Evolutionary conservation across 2,888 invertebrate genomes (phyloP), one percentile per base, ranked within the genome.

Genomic region (Griposia aprilina): DNA sequence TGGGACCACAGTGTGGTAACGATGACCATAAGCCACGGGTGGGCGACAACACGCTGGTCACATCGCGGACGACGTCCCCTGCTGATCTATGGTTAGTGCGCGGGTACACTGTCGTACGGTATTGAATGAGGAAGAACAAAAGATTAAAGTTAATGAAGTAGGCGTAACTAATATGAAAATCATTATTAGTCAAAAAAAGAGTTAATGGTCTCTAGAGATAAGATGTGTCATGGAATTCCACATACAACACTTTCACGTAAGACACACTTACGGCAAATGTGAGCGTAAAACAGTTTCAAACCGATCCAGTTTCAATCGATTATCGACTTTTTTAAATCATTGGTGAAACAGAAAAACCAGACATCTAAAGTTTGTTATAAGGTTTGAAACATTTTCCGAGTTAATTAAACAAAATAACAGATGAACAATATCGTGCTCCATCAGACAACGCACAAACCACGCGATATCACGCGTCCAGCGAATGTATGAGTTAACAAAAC

Each of bases 381-480:
- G 13, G 55, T 62, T 36, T 63, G 7, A 23, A n/a, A n/a, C 2
- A 17, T 17, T 65, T 65, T 10, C 15, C 13, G 11, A 20, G 45
- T 26, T 67, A 26, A 23, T 45, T 11, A 20, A 15, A 48, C 5
- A 17, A 15, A 57, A 17, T 26, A 45, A 23, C 20, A 17, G 6
- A 45, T 69, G 1, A 45, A n/a, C 17, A 59, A 82, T 57, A 52
- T 50, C 72, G 84, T 63, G 20, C 20, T 63, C 82, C 67, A 30
- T 30, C 0, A 0, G 48, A 74, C 83, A 91, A 87, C 78, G 93
- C 76, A 82, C 65, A 88, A 89, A 41, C 5, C 15, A 63, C 55
- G 57, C 80, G 55, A 90, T 62, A 62, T 90, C 94, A 94, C 92
- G 94, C 84, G 86, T 67, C 59, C 63, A 57, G 78, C 83, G 90